Percentiles rank a stretch among this genome's conserved stretches.
phyloP scores from a whole-genome alignment of 2,113 vertebrate species.

The Marmota monax region DNA sequence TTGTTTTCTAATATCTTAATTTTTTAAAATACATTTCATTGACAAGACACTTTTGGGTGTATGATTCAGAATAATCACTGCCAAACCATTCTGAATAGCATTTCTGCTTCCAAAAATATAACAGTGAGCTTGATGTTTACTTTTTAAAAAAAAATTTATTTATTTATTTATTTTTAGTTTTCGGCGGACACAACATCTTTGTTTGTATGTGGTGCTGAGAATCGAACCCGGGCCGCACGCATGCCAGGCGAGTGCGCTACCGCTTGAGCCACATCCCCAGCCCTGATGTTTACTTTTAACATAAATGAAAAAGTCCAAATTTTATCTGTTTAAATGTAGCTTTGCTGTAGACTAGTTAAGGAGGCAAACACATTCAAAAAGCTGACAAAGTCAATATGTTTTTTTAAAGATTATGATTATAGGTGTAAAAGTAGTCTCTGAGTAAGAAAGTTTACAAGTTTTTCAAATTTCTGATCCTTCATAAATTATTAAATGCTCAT shows the following conservation, averaged over 20 bases:
- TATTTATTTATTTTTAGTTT: too few species aligned
- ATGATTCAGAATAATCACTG: conserved; percentile 51
- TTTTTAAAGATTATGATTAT: conserved; percentile 1
- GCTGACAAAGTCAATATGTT: conserved; percentile 14
- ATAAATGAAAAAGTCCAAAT: conserved; percentile 23
- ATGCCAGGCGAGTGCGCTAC: too few species aligned
- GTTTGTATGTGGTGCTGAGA: too few species aligned
- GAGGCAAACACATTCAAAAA: conserved; percentile 46
- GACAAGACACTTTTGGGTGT: conserved; percentile 4
- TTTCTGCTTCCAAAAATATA: conserved; percentile 39
- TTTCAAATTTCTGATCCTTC: background rate
- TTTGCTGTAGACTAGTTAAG: conserved; percentile 30
- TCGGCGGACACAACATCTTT: too few species aligned
- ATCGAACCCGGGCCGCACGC: too few species aligned
- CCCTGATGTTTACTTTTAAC: conserved; percentile 20
- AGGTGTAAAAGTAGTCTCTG: background rate
- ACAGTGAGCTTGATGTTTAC: background rate
- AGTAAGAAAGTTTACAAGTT: background rate
- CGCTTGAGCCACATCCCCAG: too few species aligned
- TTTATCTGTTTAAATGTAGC: conserved; percentile 8
- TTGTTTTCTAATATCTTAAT: background rate
- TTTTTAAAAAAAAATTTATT: background rate
- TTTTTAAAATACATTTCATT: conserved; percentile 4
- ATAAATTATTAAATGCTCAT: background rate
- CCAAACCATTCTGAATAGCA: conserved; percentile 40